Conservation (phyloP, 2,113 vertebrate species). For the Sphaerodactylus townsendi region DNA sequence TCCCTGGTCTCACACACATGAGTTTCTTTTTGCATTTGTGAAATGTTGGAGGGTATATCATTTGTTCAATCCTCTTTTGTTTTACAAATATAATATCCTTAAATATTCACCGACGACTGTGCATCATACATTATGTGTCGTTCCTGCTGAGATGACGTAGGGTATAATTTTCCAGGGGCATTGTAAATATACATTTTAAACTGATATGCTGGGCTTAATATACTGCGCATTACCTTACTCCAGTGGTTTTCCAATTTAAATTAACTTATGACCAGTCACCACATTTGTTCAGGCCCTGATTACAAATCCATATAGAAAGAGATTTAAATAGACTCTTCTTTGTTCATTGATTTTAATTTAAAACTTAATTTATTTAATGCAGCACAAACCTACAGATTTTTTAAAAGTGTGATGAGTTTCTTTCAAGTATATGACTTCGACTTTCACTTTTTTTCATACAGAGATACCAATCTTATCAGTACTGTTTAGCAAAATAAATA, state of each 20-base stretch:
- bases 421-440: constrained; percentile 34
- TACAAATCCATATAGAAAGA: constrained; percentile 62
- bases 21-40: background rate
- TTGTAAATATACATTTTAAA: constrained; percentile 60
- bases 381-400: constrained; percentile 48
- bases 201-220: constrained; percentile 51
- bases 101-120: constrained; percentile 30
- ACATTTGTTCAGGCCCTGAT: constrained; percentile 56
- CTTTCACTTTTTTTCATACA: background rate
- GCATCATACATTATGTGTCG: constrained; percentile 31
- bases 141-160: constrained; percentile 5
- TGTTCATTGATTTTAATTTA: constrained; percentile 73
- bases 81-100: background rate
- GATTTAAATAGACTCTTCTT: constrained; percentile 63
- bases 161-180: constrained; percentile 39
- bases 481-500: background rate
- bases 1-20: background rate
- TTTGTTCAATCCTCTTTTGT: background rate
- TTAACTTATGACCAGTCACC: constrained; percentile 61
- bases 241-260: constrained; percentile 64
- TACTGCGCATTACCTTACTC: constrained; percentile 59
- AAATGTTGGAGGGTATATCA: background rate
- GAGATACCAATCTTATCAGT: background rate
- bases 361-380: constrained; percentile 53
- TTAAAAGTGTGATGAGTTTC: constrained; percentile 41